These are phyloP conservation scores for Streblospio benedicti DNA, from an alignment of 1,140 invertebrate species.

Conservation along the genomic window DNA sequence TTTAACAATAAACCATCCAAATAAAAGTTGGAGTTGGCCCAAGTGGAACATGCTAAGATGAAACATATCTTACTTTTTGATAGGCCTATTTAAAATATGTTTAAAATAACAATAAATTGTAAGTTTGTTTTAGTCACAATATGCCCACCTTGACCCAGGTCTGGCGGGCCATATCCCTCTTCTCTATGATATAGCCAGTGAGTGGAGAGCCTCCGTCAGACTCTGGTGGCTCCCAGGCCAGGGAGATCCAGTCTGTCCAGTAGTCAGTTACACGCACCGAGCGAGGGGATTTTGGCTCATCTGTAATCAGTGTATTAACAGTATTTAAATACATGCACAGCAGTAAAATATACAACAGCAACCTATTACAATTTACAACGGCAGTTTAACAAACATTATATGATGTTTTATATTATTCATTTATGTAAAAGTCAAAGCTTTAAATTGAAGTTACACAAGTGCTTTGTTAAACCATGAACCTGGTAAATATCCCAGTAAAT, in stretches of 20 bases:
- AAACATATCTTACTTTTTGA: no score
- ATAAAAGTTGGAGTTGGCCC: no score
- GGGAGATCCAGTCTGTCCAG: slow-evolving; percentile 81
- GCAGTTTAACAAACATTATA: background rate
- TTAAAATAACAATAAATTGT: background rate
- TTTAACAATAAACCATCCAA: no score
- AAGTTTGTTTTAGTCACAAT: slow-evolving; percentile 10
- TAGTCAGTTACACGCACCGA: slow-evolving; percentile 70
- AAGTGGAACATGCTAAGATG: no score
- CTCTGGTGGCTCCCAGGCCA: slow-evolving; percentile 63
- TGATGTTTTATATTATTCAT: background rate
- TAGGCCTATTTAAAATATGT: no score
- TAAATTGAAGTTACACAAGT: no score
- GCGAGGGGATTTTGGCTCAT: slow-evolving; percentile 56
- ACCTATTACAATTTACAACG: background rate
- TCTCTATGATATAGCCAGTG: slow-evolving; percentile 60
- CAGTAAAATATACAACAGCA: background rate
- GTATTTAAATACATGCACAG: background rate
- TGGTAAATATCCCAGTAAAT: no score
- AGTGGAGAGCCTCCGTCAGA: slow-evolving; percentile 61
- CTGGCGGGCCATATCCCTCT: slow-evolving; percentile 54
- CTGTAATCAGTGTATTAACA: slow-evolving; percentile 13
- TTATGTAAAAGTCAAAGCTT: no score
- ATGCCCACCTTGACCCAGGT: slow-evolving; percentile 76
- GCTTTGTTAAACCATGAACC: no score